A percentile compares a stretch with the other conserved stretches of the same genome.
phyloP scores from a whole-genome alignment of 2,113 vertebrate genomes.

The Aramus guarauna region DNA sequence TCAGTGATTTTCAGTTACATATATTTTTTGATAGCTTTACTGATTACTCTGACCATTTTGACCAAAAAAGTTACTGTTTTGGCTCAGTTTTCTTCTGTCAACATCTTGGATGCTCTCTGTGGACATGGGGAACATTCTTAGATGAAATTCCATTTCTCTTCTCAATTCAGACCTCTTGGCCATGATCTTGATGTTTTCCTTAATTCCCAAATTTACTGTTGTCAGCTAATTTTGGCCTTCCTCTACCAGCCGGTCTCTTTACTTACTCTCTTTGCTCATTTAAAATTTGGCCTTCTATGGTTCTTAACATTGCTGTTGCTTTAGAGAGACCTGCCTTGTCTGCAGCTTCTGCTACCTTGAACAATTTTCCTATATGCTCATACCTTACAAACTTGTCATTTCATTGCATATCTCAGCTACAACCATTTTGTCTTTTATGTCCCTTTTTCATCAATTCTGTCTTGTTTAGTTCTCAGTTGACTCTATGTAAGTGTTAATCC shows the following conservation, averaged over 20 bases:
- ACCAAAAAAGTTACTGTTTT: not conserved
- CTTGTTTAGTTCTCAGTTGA: not conserved
- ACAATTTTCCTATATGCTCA: not conserved
- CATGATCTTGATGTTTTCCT: not conserved
- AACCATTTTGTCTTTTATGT: not conserved
- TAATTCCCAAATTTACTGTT: conserved; percentile 28
- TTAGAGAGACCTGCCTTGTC: conserved; percentile 56
- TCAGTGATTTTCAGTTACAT: not conserved
- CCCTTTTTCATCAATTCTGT: not conserved
- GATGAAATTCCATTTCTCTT: conserved; percentile 33
- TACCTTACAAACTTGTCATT: not conserved
- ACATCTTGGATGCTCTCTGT: conserved; percentile 7
- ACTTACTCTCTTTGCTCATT: not conserved
- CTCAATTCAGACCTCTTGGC: conserved; percentile 47
- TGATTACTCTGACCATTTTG: not conserved
- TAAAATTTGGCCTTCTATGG: conserved; percentile 3
- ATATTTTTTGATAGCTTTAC: not conserved
- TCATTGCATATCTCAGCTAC: not conserved
- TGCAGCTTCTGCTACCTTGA: conserved; percentile 26
- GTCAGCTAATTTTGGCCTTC: not conserved
- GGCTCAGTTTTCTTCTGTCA: not conserved
- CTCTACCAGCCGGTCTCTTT: conserved; percentile 7
- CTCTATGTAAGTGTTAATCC: not conserved
- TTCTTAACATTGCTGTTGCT: not conserved
- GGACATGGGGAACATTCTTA: not conserved